Base-by-base conservation (phyloP, 2,113 vertebrate species). In the Engystomops pustulosus region DNA sequence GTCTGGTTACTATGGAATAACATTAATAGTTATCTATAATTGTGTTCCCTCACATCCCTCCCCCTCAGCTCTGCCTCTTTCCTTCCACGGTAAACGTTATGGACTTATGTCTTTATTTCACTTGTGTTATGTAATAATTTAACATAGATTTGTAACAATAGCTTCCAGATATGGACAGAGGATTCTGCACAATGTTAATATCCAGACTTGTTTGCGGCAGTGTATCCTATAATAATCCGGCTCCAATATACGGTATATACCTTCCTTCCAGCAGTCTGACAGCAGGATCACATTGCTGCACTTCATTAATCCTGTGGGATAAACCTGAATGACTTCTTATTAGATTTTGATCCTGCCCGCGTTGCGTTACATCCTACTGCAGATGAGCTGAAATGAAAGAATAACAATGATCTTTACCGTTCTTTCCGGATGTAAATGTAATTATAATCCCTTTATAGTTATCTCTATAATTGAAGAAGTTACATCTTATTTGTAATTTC, bases 361-460 rank as follows among this genome's bases (percentile, higher is more conserved):
- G 8, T 18, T 34, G 18, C 32, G 18, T 65, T 34, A 67, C 9
- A 67, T 32, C 62, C 4, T 8, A 17, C 18, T 34, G 27, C 5
- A 17, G 62, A 36, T 34, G 36, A 68, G 65, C 32, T 68, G 27
- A 68, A 34, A 36, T 68, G 30, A 34, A 68, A 68, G 65, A 68
- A 17, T 17, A 65, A 32, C 60, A 32, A 18, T 7, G 15, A 60
- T 4, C 55, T 5, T 5, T 6, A 9, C 1, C 38, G 0, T 9
- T 41, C 38, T 9, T 41, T 41, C 10, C 10, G 10, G 38, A 9
- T n/a, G n/a, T n/a, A n/a, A n/a, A n/a, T n/a, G n/a, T n/a, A n/a
- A n/a, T n/a, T n/a, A n/a, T n/a, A n/a, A n/a, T n/a, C n/a, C n/a
- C n/a, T n/a, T n/a, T n/a, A n/a, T n/a, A n/a, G n/a, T n/a, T n/a